Evolutionary conservation across 2,797 vertebrate genomes (phyloP), one percentile per base, ranked within the genome.

Genomic region (Phataginus tricuspis): DNA sequence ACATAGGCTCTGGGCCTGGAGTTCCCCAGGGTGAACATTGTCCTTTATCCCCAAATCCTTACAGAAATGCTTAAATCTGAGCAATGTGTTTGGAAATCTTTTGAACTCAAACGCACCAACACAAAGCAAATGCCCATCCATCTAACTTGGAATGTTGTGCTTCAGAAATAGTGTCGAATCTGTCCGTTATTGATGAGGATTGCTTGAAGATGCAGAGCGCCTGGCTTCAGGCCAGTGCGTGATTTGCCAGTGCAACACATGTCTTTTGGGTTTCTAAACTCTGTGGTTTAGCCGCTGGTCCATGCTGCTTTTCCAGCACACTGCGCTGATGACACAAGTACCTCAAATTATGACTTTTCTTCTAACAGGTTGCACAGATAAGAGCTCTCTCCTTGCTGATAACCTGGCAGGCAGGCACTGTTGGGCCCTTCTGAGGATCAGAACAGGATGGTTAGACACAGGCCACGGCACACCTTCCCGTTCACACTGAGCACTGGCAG

Each of bases 181-280:
- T 96, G 95, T 97, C 96, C 96, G 96, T 97, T 97, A 97, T 97
- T 97, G 96, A 97, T 96, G 95, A 90, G 79, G 42, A 92, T 97
- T 94, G 87, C 95, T 96, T 92, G 89, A 95, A 96, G 96, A 96
- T 85, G 94, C 96, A 72, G 97, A 75, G 90, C 14, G 1, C 42
- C 83, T 98, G 97, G 96, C 96, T 96, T 61, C 49, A 63, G 57
- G 96, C 93, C 96, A 97, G 90, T 78, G 3, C 72, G 89, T 55
- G 78, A 96, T 95, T 83, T 91, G 91, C 97, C 96, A 97, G 66
- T n/a, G 77, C 63, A 23, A 64, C 3, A 55, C 92, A 87, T 0
- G 68, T 96, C 94, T 93, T 87, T 80, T 92, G 82, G 71, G 71
- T 93, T 94, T 93, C 88, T 92, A 21, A 85, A 82, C 29, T 84